Evolutionary conservation across 64 coral and sea anemone genomes (phyloP), one percentile per base, ranked within the genome.

Genomic region (Pocillopora damicornis): DNA sequence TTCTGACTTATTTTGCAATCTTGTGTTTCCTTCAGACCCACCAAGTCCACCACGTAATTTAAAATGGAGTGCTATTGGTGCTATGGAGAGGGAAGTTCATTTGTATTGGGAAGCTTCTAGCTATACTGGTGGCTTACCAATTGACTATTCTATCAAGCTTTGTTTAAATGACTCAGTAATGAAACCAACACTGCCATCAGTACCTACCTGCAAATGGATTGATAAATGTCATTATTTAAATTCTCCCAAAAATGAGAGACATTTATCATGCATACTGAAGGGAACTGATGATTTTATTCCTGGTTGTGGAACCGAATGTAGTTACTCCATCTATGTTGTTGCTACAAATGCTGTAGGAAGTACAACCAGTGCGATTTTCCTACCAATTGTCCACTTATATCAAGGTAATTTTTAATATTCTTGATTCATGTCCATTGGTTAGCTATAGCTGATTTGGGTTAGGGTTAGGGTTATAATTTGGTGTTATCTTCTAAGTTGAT

Each of bases 41-140:
- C 79, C 81, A 23, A 85, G 81, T 73, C 37, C 64, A 42, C 81
- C 81, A 72, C 81, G 81, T 22, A 85, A 85, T 73, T 71, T 85
- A n/a, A 58, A 65, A 56, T 72, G 65, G 22, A 73, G 18, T 72
- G 61, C 57, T n/a, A 22, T 85, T 1, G 81, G 81, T 58, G 14
- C 18, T 15, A 3, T 65, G 37, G 22, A 22, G 0, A 85, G 81
- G 58, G 38, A 73, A 2, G 26, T 58, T 73, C 37, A 6, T 22
- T 20, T 85, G 2, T n/a, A 7, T 58, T 85, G 81, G 81, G 16
- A 36, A 58, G 81, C 81, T 4, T 85, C 81, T 30, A 42, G 42
- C 2, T 37, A 69, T 4, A 85, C 65, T 58, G 63, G 63, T 13
- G 81, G 81, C 15, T 30, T 58, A 58, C 30, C 81, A n/a, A 65